These are phyloP conservation scores for Pycnonotus jocosus DNA, from an alignment of 2,113 vertebrate species.

Conservation along the genomic window DNA sequence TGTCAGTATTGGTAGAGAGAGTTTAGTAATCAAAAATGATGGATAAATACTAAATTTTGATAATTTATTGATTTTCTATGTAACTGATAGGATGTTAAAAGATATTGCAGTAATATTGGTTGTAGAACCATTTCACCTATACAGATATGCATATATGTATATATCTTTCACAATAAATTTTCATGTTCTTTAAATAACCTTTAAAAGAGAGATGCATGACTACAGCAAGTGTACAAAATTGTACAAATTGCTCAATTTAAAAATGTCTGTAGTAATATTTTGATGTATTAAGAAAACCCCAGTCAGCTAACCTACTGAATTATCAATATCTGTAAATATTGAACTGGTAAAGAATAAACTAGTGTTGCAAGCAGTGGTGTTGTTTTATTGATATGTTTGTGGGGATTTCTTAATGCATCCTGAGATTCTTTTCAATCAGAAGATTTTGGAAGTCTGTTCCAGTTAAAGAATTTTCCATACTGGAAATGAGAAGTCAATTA, in stretches of 20 bases:
- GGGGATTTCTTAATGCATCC: constrained; percentile 17
- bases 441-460: constrained; percentile 46
- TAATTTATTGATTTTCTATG: not conserved
- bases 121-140: not conserved
- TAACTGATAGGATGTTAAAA: not conserved
- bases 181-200: not conserved
- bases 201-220: not conserved
- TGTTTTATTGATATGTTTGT: not conserved
- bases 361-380: not conserved
- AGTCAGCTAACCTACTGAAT: not conserved
- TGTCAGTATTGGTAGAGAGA: not conserved
- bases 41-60: not conserved
- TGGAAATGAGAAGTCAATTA: constrained; percentile 66
- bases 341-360: not conserved
- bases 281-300: not conserved
- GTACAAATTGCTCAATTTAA: not conserved
- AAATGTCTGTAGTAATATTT: not conserved
- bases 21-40: not conserved
- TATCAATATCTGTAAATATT: not conserved
- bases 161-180: not conserved
- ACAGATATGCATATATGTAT: not conserved
- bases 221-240: not conserved
- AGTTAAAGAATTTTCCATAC: constrained; percentile 59
- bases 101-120: not conserved
- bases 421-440: constrained; percentile 32